Percentiles rank a stretch among this genome's conserved stretches.
Conservation (phyloP, 2,888 invertebrate species). For the Cephus nigrinus region DNA sequence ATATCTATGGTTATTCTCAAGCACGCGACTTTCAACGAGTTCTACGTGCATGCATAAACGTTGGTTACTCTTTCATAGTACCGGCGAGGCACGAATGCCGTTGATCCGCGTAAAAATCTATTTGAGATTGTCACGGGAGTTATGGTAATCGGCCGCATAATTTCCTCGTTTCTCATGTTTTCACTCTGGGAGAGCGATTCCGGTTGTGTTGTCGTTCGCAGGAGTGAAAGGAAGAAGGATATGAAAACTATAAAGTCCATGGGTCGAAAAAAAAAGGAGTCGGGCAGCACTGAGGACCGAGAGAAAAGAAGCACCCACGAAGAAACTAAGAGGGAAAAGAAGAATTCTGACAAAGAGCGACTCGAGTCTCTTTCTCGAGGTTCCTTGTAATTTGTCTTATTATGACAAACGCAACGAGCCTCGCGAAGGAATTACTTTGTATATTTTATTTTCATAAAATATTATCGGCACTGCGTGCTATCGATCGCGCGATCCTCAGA, state of each 20-base stretch:
- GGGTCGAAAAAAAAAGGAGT: not conserved
- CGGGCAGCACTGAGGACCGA: not conserved
- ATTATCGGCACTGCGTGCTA: not conserved
- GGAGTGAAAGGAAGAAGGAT: not conserved
- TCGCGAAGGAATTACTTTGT: not conserved
- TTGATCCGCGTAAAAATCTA: conserved; percentile 30
- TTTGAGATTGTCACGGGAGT: conserved; percentile 31
- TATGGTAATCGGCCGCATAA: conserved; percentile 51
- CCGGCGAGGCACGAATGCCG: conserved; percentile 18
- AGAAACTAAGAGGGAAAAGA: not conserved
- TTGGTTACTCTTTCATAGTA: not conserved
- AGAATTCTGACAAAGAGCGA: not conserved
- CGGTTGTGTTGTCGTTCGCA: not conserved
- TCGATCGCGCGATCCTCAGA: not conserved
- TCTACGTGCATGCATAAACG: not conserved
- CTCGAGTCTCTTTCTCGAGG: not conserved
- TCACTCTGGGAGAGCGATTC: conserved; percentile 31
- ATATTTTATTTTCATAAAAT: not conserved
- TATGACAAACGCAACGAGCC: not conserved
- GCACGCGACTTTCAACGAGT: not conserved
- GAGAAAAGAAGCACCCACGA: too few relatives aligned
- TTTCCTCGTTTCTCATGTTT: conserved; percentile 52
- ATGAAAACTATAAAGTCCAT: not conserved
- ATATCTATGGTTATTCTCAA: not conserved
- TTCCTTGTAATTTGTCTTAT: not conserved